phyloP scores from a whole-genome alignment of 2,797 vertebrate genomes.

The Argyrosomus regius region DNA sequence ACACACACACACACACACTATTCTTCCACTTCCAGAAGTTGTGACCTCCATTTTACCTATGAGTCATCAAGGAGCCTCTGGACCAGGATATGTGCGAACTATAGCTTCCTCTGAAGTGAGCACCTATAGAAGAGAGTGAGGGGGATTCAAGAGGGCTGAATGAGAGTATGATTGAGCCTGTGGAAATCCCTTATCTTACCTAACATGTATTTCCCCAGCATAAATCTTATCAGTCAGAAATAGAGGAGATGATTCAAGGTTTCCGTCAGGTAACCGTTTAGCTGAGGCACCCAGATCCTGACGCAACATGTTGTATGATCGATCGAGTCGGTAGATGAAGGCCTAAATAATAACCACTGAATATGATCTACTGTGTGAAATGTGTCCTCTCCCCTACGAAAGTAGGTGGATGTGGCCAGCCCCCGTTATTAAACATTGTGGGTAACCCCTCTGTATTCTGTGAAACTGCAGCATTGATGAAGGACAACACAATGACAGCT shows the following conservation, averaged over 20 bases:
- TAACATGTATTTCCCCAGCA: constrained; percentile 3
- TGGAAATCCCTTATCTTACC: constrained; percentile 42
- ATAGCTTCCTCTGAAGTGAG: constrained; percentile 61
- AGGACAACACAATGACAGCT: neutral
- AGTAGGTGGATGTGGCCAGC: neutral
- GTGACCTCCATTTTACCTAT: constrained; percentile 81
- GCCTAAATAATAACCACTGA: neutral
- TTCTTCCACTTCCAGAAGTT: constrained; percentile 48
- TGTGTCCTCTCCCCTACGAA: neutral
- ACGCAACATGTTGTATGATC: neutral
- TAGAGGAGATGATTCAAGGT: constrained; percentile 12
- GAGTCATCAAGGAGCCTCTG: constrained; percentile 71
- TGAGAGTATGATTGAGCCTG: constrained; percentile 8
- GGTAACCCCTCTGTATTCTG: neutral
- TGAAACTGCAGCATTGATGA: neutral
- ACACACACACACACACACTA: neutral
- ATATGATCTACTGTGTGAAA: constrained; percentile 2
- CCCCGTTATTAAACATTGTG: neutral
- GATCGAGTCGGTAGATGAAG: neutral
- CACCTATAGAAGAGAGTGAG: constrained; percentile 45
- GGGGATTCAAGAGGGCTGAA: constrained; percentile 1
- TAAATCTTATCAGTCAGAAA: constrained; percentile 22
- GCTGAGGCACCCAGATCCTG: neutral
- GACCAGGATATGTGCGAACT: constrained; percentile 57
- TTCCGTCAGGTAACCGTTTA: constrained; percentile 4